phyloP scores from a whole-genome alignment of 2,888 invertebrate species.

The Cryptosula pallasiana region DNA sequence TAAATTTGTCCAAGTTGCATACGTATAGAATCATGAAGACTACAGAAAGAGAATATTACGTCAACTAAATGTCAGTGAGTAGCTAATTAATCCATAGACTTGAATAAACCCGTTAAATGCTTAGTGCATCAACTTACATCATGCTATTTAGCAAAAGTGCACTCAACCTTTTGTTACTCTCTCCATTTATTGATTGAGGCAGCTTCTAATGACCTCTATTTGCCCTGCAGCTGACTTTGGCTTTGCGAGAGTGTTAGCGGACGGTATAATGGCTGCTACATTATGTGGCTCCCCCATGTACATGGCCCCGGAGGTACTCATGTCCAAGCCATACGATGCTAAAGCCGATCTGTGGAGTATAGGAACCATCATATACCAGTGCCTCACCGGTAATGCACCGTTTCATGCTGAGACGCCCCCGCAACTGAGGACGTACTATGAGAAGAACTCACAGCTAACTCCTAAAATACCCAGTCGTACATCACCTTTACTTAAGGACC shows the following conservation, averaged over 20 bases:
- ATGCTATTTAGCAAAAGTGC: no score
- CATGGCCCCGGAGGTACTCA: conserved; percentile 99
- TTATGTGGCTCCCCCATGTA: conserved; percentile 99
- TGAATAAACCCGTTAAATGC: no score
- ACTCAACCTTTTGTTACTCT: no score
- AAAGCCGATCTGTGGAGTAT: conserved; percentile 99
- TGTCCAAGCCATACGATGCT: conserved; percentile 96
- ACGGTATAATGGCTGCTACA: conserved; percentile 99
- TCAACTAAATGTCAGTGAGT: no score
- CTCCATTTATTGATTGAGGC: no score
- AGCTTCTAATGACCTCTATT: no score
- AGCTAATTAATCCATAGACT: no score
- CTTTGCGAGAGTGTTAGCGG: conserved; percentile 94
- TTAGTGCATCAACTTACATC: no score
- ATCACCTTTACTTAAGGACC: conserved; percentile 78
- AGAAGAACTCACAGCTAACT: conserved; percentile 67
- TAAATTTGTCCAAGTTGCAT: no score
- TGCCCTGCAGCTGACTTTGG: conserved; percentile 88
- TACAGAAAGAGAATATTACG: no score
- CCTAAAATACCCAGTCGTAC: conserved; percentile 88
- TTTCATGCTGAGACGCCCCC: conserved; percentile 97
- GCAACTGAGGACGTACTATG: conserved; percentile 92
- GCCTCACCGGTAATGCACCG: conserved; percentile 95
- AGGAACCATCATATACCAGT: conserved; percentile 97
- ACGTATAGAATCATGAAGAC: no score